phyloP scores from a whole-genome alignment of 2,888 invertebrate species.

The Pollenia griseotomentosa region DNA sequence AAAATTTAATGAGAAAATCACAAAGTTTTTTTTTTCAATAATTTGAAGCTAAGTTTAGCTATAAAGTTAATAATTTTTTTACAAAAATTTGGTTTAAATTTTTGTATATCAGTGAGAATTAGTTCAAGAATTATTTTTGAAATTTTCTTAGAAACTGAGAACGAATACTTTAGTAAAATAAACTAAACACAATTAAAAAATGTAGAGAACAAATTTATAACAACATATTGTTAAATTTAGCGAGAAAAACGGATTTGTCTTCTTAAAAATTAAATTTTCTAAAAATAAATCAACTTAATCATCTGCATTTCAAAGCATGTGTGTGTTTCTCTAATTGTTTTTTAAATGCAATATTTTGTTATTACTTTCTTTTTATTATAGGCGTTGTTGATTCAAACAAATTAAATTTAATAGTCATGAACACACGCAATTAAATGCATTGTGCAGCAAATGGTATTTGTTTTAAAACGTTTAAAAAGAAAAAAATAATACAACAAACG shows the following conservation, averaged over 20 bases:
- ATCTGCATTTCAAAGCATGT: background rate
- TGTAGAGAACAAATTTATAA: background rate
- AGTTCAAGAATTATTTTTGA: too few relatives aligned
- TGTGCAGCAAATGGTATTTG: conserved; percentile 32
- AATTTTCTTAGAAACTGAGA: too few relatives aligned
- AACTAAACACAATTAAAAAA: background rate
- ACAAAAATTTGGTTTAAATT: too few relatives aligned
- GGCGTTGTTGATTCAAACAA: conserved; percentile 28
- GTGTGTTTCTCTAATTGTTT: background rate
- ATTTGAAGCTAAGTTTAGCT: too few relatives aligned
- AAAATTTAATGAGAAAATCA: too few relatives aligned
- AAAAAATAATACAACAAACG: conserved; percentile 13
- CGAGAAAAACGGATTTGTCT: conserved; percentile 1
- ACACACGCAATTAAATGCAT: conserved; percentile 46
- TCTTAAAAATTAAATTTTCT: background rate
- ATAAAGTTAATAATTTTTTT: too few relatives aligned
- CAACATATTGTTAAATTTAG: background rate
- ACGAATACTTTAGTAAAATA: too few relatives aligned
- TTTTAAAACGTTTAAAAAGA: background rate
- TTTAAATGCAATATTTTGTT: background rate
- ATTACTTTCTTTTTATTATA: background rate
- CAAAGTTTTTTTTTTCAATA: too few relatives aligned
- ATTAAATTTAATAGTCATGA: conserved; percentile 57
- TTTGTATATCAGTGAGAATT: too few relatives aligned
- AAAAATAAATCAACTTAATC: too few relatives aligned